Conservation (phyloP, 2,888 invertebrate genomes). For the Fragum fragum region DNA sequence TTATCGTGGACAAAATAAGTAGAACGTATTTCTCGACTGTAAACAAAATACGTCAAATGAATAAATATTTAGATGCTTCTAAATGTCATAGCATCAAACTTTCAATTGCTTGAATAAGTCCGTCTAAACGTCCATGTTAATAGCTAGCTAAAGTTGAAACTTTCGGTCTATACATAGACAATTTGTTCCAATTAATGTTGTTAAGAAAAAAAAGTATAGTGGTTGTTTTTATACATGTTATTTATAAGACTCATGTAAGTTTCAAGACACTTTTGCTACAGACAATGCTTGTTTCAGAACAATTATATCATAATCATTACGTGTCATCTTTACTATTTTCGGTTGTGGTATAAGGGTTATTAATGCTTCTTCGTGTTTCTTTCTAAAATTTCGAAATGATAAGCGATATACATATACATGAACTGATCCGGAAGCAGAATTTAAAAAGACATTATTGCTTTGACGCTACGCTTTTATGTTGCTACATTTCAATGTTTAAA, state of each 20-base stretch:
- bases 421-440: slow-evolving; percentile 18
- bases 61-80: too few relatives aligned
- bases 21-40: too few relatives aligned
- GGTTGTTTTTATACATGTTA: background rate
- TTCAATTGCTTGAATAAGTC: background rate
- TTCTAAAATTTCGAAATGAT: too few relatives aligned
- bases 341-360: too few relatives aligned
- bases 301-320: background rate
- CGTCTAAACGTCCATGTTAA: background rate
- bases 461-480: background rate
- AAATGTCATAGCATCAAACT: too few relatives aligned
- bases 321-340: too few relatives aligned
- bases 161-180: background rate
- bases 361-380: too few relatives aligned
- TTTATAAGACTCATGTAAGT: background rate
- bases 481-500: background rate
- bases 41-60: too few relatives aligned
- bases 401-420: too few relatives aligned
- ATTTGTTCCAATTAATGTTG: background rate
- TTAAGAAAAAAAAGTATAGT: background rate
- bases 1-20: too few relatives aligned
- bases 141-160: background rate
- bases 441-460: background rate
- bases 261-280: background rate
- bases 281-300: background rate